These are phyloP conservation scores for Rhabdophis nuchalis DNA, from an alignment of 2,797 vertebrate genomes.

Conservation along the genomic window DNA sequence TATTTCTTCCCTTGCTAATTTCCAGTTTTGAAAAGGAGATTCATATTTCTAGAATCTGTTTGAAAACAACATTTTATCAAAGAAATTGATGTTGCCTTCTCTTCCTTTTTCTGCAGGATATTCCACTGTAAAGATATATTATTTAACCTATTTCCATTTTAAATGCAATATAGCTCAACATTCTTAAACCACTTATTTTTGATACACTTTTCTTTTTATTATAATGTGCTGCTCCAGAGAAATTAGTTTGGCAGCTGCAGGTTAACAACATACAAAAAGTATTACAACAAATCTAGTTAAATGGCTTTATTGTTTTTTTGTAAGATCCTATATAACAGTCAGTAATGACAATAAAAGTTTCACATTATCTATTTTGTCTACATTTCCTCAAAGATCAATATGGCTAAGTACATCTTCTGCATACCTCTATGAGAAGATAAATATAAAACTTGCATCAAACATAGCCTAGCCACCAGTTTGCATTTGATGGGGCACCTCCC, in stretches of 20 bases:
- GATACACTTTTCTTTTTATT: not conserved
- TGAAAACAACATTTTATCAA: not conserved
- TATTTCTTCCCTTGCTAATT: constrained; percentile 19
- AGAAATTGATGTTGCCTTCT: not conserved
- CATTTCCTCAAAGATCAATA: constrained; percentile 66
- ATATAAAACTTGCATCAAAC: constrained; percentile 55
- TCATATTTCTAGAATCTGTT: not conserved
- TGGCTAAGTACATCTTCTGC: constrained; percentile 56
- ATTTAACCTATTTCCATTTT: not conserved
- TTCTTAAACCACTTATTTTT: not conserved
- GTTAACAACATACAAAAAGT: constrained; percentile 43
- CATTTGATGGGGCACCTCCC: constrained; percentile 32
- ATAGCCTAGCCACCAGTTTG: constrained; percentile 47
- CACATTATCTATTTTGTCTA: constrained; percentile 62
- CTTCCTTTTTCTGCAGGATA: not conserved
- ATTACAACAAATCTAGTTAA: constrained; percentile 59
- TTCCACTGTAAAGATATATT: not conserved
- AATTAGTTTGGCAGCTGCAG: not conserved
- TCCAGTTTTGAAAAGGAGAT: not conserved
- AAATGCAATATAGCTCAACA: not conserved
- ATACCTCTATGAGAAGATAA: constrained; percentile 59
- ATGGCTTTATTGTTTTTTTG: constrained; percentile 52
- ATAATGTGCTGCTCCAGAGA: not conserved
- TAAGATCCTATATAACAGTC: constrained; percentile 54
- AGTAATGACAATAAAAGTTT: constrained; percentile 64